Base-by-base conservation (phyloP, 2,113 vertebrate genomes). In the Hassar affinis region DNA sequence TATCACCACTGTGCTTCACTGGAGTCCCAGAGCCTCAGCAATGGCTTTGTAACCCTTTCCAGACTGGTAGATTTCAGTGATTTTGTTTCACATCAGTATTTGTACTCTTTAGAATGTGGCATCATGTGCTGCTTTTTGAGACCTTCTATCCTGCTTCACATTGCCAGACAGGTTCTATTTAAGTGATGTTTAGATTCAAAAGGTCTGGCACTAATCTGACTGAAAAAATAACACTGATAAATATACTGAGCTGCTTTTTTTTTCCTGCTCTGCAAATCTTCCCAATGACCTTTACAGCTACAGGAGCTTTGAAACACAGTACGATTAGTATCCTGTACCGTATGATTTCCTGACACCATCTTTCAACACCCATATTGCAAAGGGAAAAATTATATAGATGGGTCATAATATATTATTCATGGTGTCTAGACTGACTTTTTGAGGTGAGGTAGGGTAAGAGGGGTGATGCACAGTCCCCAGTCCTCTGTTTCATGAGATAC, bases 341-440 rank as follows among this genome's bases (percentile, higher is more conserved):
- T 84, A 84, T 76, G 49, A 45, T 79, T 25, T 83, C 76, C 76
- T 82, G 45, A 84, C 85, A 78, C 85, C 30, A 81, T 75, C n/a
- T 57, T 78, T 57, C 84, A 62, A 62, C 82, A 27, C 79, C 82
- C 80, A 76, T 27, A 68, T 85, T 54, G 47, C 69, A 82, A 33
- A 78, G 71, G 56, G 69, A 75, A 80, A 72, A 79, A 54, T 30
- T 45, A 87, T 80, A 86, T 79, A 86, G 82, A 86, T 85, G 71
- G 71, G 69, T 87, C 83, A 82, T 84, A 79, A 84, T 62, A 84
- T 75, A 82, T 80, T 88, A 80, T 88, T 88, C 76, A 88, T 89
- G 62, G 84, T 82, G 76, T 87, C 86, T 85, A 80, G 82, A 80
- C 78, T 77, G 72, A 76, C 59, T 69, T 82, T 33, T 35, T 66